Evolutionary conservation across 2,888 invertebrate species (phyloP), one percentile per base, ranked within the genome.

Genomic region (Vannuccia rotundouncinata): DNA sequence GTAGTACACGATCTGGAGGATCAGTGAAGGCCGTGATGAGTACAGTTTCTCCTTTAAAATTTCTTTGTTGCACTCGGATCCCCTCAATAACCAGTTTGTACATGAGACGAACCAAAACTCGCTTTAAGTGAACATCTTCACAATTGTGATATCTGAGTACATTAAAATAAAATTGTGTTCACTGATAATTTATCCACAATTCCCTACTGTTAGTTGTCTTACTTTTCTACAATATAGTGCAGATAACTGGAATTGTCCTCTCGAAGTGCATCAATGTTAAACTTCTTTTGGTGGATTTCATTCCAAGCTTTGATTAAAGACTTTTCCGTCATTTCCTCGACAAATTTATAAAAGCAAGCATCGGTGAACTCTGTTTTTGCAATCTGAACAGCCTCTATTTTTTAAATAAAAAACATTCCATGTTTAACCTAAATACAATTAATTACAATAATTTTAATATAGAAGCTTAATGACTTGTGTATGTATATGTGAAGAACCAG

Each of bases 1-100:
- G 80, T 5, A 84, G 81, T 10, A 76, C 77, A 78, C 84, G 83
- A 59, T 84, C 84, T 10, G 79, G 66, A 60, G 80, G 27, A 17
- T 30, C 28, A 25, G 59, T 59, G 29, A 75, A 78, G 1, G 82
- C 79, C 25, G 76, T 78, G 27, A 82, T 29, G 0, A 84, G 73
- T 10, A 81, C 79, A 0, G 84, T 84, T 27, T 82, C 80, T 10
- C 84, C 84, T 1, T 75, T 78, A 5, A 29, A 74, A 30, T 84
- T 83, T 73, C 84, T 79, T 1, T 81, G 82, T 74, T 85, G 83
- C 27, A 84, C 82, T 59, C 84, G 83, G 22, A 84, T 81, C 17
- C 84, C 84, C 29, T 81, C 82, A 59, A 85, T 81, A 60, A 84
- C 84, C 66, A 84, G 80, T 22, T 84, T 81, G 80, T 84, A 84